These are phyloP conservation scores for Hybos culiciformis DNA, from an alignment of 2,888 invertebrate genomes.

Conservation along the genomic window DNA sequence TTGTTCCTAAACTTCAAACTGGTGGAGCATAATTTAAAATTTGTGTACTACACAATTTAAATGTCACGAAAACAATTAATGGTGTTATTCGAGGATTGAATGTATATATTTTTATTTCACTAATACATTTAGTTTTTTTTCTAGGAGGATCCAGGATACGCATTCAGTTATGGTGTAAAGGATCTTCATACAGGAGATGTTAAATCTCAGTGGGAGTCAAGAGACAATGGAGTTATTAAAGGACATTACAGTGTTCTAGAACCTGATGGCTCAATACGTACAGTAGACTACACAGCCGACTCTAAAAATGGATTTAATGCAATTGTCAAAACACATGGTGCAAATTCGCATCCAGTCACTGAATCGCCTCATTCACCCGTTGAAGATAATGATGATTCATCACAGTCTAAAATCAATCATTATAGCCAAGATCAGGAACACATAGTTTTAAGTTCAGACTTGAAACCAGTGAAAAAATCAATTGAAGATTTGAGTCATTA, in stretches of 20 bases:
- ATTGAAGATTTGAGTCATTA: conserved; percentile 30
- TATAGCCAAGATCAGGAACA: conserved; percentile 35
- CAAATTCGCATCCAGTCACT: conserved; percentile 32
- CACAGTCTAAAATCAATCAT: conserved; percentile 36
- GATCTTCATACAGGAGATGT: conserved; percentile 43
- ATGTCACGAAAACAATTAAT: no score
- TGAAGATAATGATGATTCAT: conserved; percentile 22
- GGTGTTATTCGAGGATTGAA: no score
- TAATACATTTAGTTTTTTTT: no score
- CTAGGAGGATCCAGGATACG: conserved; percentile 40
- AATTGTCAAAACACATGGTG: conserved; percentile 38
- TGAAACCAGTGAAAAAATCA: conserved; percentile 25
- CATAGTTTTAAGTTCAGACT: conserved; percentile 33
- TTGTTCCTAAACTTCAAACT: no score
- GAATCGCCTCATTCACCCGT: conserved; percentile 25
- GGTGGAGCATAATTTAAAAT: no score
- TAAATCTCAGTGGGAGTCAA: conserved; percentile 45
- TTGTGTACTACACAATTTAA: no score
- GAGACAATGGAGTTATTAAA: conserved; percentile 39
- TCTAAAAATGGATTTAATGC: conserved; percentile 42
- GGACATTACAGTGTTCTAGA: conserved; percentile 52
- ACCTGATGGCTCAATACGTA: conserved; percentile 47
- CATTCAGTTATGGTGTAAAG: conserved; percentile 45
- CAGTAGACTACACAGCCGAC: conserved; percentile 44
- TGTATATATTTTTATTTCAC: no score